Evolutionary conservation across 2,888 invertebrate genomes (phyloP).

Genomic region (Strigamia transsilvanica): DNA sequence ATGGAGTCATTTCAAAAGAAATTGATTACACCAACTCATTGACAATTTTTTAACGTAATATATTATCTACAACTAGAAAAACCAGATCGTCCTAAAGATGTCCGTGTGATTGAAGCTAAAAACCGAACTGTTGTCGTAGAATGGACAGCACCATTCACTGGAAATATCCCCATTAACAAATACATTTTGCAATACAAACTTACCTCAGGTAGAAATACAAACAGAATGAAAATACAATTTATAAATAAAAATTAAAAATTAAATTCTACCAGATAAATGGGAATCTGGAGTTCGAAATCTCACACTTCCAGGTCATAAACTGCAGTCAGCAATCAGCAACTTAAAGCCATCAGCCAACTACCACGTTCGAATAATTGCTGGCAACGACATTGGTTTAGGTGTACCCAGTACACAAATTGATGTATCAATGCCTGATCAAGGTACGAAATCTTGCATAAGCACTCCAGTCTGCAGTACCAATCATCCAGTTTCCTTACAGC

Average conservation of each 20-base stretch:
- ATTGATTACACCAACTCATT: too few species aligned
- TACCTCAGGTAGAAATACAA: neutral
- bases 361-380: neutral
- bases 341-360: neutral
- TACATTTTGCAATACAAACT: neutral
- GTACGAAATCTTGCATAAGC: too few species aligned
- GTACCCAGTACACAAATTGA: neutral
- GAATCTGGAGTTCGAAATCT: neutral
- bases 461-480: too few species aligned
- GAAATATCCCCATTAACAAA: neutral
- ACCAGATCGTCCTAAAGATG: neutral
- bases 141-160: neutral
- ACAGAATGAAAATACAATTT: too few species aligned
- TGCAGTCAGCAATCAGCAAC: conserved; percentile 2
- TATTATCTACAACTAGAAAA: neutral
- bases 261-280: neutral
- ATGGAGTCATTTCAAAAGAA: too few species aligned
- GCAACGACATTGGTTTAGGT: neutral
- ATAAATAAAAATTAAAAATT: neutral
- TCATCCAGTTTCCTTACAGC: neutral
- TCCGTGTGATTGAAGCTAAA: neutral
- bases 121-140: neutral
- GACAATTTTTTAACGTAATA: neutral
- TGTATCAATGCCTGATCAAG: neutral
- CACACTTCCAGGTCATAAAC: neutral